Percentiles rank a stretch among this genome's conserved stretches.
These are phyloP conservation scores for Pleuronectes platessa DNA, from an alignment of 2,113 vertebrate species.

Conservation along the genomic window DNA sequence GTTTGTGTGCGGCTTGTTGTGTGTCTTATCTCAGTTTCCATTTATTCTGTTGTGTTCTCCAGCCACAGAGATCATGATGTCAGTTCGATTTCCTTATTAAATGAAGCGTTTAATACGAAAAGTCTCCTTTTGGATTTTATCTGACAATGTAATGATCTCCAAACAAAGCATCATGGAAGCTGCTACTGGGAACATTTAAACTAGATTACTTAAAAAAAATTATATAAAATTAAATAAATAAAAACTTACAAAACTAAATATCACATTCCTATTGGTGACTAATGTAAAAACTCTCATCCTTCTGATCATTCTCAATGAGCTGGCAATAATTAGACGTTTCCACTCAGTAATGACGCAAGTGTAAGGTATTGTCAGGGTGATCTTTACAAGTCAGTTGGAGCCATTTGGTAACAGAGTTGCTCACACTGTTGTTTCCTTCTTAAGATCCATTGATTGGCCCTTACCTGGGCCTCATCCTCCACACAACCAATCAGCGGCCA, in stretches of 20 bases:
- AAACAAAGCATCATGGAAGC: neutral
- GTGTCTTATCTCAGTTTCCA: neutral
- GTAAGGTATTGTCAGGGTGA: conserved; percentile 65
- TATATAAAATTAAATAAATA: neutral
- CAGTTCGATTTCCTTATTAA: neutral
- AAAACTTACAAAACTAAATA: conserved; percentile 11
- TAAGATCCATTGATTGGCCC: conserved; percentile 63
- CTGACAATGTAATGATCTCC: neutral
- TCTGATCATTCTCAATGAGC: conserved; percentile 56
- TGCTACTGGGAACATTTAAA: conserved; percentile 13
- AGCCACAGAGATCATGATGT: neutral
- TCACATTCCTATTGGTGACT: conserved; percentile 17
- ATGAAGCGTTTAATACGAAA: neutral
- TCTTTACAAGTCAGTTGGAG: conserved; percentile 69
- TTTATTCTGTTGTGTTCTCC: neutral
- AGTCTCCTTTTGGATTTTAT: neutral
- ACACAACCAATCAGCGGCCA: conserved; percentile 67
- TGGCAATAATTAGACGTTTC: conserved; percentile 72
- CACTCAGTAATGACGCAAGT: conserved; percentile 74
- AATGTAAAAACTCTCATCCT: conserved; percentile 35
- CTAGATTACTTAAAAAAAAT: too few species aligned
- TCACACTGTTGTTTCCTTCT: conserved; percentile 64
- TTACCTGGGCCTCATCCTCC: conserved; percentile 74
- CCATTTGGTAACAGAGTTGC: conserved; percentile 67
- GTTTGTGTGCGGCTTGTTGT: neutral